A percentile compares a stretch with the other conserved stretches of the same genome.
phyloP scores from a whole-genome alignment of 2,797 vertebrate species.

The Ciconia nigra region DNA sequence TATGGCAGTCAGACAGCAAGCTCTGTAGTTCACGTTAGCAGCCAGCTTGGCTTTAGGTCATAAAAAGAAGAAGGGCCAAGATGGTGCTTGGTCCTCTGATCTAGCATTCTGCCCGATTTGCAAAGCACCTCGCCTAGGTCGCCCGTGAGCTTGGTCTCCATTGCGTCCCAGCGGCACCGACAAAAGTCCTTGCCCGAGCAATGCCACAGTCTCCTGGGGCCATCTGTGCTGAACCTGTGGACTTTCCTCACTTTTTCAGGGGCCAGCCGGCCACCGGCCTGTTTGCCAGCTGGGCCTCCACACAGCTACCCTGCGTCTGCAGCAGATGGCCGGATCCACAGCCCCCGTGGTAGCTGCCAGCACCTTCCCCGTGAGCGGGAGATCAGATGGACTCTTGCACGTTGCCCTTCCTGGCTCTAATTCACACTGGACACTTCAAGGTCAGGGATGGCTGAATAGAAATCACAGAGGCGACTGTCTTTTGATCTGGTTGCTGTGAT shows the following conservation, averaged over 20 bases:
- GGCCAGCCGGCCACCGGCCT: conserved; percentile 24
- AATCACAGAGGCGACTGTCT: neutral
- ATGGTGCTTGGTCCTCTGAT: neutral
- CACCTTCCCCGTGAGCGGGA: neutral
- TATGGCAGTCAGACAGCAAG: neutral
- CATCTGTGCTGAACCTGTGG: conserved; percentile 40
- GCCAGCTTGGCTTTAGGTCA: conserved; percentile 35
- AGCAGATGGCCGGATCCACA: conserved; percentile 70
- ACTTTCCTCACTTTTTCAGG: conserved; percentile 26
- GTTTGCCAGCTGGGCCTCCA: conserved; percentile 61
- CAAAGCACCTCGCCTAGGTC: neutral
- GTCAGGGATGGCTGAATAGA: conserved; percentile 32
- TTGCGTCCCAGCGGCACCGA: neutral
- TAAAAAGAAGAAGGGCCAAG: neutral
- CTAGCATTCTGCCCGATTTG: neutral
- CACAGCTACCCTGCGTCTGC: conserved; percentile 1
- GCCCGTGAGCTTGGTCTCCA: neutral
- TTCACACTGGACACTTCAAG: neutral
- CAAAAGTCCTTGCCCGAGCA: conserved; percentile 10
- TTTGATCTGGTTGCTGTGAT: neutral
- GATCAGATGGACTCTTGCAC: conserved; percentile 45
- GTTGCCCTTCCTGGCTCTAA: conserved; percentile 27
- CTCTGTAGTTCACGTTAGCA: neutral
- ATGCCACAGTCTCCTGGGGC: conserved; percentile 19
- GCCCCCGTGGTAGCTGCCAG: conserved; percentile 44